phyloP scores from a whole-genome alignment of 2,113 vertebrate genomes.

The Callipepla californica region DNA sequence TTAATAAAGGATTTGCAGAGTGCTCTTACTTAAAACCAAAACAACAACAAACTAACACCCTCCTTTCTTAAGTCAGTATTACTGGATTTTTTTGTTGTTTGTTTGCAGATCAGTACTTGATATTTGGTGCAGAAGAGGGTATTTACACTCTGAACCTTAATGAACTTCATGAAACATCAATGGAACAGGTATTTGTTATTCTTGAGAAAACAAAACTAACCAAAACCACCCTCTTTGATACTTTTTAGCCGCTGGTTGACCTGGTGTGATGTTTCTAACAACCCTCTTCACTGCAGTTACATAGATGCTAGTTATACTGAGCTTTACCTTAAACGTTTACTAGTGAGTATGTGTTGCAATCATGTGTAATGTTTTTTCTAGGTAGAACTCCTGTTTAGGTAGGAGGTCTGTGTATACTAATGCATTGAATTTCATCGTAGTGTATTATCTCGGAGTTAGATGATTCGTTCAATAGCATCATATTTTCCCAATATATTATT shows the following conservation, averaged over 20 bases:
- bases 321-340: neutral
- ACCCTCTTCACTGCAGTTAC: neutral
- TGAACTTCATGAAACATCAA: slow-evolving; percentile 96
- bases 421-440: neutral
- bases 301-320: neutral
- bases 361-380: neutral
- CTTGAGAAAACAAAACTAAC: neutral
- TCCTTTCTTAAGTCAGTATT: neutral
- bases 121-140: slow-evolving; percentile 98
- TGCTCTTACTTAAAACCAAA: neutral
- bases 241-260: neutral
- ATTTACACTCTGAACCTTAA: slow-evolving; percentile 99
- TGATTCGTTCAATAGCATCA: neutral
- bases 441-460: neutral
- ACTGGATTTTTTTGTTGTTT: neutral
- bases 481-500: neutral
- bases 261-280: neutral
- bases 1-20: neutral
- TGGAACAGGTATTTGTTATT: slow-evolving; percentile 89
- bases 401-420: neutral
- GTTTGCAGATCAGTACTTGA: slow-evolving; percentile 94
- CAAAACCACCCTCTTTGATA: neutral
- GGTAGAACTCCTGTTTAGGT: neutral
- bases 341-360: neutral
- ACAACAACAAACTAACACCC: neutral